Evolutionary conservation across 2,113 vertebrate species (phyloP).

Genomic region (Castor canadensis): DNA sequence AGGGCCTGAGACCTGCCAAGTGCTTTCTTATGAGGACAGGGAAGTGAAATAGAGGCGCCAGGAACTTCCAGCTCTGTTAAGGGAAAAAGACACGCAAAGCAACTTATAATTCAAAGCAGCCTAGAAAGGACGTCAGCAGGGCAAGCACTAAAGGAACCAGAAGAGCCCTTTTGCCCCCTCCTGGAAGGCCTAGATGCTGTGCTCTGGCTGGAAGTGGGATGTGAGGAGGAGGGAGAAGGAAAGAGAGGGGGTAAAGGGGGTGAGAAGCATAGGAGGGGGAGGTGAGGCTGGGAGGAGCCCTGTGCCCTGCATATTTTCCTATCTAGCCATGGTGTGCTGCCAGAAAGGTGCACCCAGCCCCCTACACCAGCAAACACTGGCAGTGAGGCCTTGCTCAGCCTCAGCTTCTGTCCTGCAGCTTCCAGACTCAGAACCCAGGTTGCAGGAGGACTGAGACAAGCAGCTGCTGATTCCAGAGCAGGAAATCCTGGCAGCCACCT

Average conservation of each 20-base stretch:
- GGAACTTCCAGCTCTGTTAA: background rate
- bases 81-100: background rate
- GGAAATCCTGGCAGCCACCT: background rate
- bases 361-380: background rate
- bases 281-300: background rate
- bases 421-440: background rate
- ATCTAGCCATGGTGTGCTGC: background rate
- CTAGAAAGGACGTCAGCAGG: background rate
- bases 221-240: fast-evolving
- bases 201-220: background rate
- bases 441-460: background rate
- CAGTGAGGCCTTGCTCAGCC: background rate
- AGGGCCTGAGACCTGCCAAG: background rate
- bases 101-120: background rate
- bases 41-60: background rate
- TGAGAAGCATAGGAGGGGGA: background rate
- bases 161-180: background rate
- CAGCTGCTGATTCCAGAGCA: background rate
- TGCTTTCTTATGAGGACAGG: background rate
- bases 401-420: background rate
- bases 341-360: background rate
- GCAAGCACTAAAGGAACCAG: fast-evolving
- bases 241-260: fast-evolving
- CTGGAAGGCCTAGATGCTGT: too few species aligned
- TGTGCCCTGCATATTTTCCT: background rate